Base-by-base conservation (phyloP, 2,797 vertebrate genomes). In the Microchirus variegatus region DNA sequence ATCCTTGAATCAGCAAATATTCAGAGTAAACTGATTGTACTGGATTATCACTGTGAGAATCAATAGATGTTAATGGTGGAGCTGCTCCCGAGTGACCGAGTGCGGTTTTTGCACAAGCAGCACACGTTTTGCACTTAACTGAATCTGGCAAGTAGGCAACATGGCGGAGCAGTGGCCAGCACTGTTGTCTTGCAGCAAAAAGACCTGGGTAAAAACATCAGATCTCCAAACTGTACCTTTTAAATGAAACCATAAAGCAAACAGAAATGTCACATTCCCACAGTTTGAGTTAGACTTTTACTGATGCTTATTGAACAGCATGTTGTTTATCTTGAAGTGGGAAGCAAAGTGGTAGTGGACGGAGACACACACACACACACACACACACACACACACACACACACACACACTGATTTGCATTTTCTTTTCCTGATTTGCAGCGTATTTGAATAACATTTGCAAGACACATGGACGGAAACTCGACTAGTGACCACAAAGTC, bases 241-340 rank as follows among this genome's bases (percentile, higher is more conserved):
- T 26, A 26, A 26, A 26, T 26, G 26, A 26, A 26, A 9, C 0
- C 9, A 46, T 10, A 38, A 9, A 38, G 10, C 36, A 9, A 13
- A 41, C 40, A 41, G 40, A 41, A 41, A 41, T 41, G 40, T 14
- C 40, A 4, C 12, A 13, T 41, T 41, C n/a, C n/a, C n/a, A 35
- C 35, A 40, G 51, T 53, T 18, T 37, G 51, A 38, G 51, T 44
- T 44, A 13, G 46, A 31, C 16, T 17, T 53, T 51, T 16, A 10
- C 15, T 16, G 49, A 15, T 12, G 9, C 15, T 36, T 35, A 51
- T 49, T 43, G 19, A 50, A 54, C 50, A 12, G 46, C 14, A 10
- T 11, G 12, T 11, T 3, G 15, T 63, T 35, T 42, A 48, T 44
- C 26, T 44, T 12, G 38, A 44, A 16, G 42, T 8, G 1, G 35